Conservation (phyloP, 2,797 vertebrate species). For the Taeniopygia guttata region DNA sequence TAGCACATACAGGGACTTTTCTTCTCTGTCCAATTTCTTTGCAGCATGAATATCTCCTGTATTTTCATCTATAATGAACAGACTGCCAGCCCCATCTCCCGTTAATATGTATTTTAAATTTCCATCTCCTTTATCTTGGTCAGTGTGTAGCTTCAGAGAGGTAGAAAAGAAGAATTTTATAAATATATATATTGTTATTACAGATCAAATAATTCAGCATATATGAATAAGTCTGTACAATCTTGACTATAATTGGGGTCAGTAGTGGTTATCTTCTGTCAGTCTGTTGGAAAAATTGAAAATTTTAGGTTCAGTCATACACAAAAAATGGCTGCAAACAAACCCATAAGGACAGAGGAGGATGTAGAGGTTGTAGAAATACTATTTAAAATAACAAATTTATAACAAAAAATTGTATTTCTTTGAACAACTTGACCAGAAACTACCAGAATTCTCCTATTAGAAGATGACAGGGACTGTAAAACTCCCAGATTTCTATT, state of each 20-base stretch:
- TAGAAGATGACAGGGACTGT: background rate
- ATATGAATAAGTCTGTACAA: slow-evolving; percentile 10
- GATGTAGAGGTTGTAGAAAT: background rate
- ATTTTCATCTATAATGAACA: slow-evolving; percentile 96
- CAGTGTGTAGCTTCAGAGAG: slow-evolving; percentile 90
- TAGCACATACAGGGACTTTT: slow-evolving; percentile 91
- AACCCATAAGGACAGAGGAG: background rate
- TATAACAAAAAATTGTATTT: background rate
- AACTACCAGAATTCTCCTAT: background rate
- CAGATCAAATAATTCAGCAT: slow-evolving; percentile 38
- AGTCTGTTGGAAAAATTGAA: background rate
- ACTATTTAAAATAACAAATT: background rate
- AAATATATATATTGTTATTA: slow-evolving; percentile 62
- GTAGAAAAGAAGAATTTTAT: slow-evolving; percentile 69
- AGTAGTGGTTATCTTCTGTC: slow-evolving; percentile 23
- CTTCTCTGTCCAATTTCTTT: slow-evolving; percentile 95
- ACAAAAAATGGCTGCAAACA: slow-evolving; percentile 13
- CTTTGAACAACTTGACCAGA: background rate
- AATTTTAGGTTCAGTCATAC: background rate
- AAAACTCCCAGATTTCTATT: background rate
- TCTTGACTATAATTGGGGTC: slow-evolving; percentile 10
- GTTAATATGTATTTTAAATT: slow-evolving; percentile 93
- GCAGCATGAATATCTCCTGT: slow-evolving; percentile 97
- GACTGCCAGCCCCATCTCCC: slow-evolving; percentile 91
- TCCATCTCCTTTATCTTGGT: slow-evolving; percentile 94